A percentile compares a stretch with the other conserved stretches of the same genome.
Evolutionary conservation across 2,797 vertebrate species (phyloP).

Genomic region (Amniataba percoides): DNA sequence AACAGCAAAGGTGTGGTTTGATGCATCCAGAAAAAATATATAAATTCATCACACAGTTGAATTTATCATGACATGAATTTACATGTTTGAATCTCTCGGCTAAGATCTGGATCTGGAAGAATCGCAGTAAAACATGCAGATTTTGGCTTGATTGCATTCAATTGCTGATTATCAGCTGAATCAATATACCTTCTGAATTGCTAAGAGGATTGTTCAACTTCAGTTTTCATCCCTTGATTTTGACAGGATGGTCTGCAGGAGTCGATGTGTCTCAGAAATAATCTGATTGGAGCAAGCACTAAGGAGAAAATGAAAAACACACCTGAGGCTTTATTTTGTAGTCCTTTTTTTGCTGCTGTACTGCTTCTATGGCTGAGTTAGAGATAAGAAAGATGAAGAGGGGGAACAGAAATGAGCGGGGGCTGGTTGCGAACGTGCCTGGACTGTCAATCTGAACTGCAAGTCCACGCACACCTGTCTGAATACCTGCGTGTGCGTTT

Average conservation of each 20-base stretch:
- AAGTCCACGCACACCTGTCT: slow-evolving; percentile 5
- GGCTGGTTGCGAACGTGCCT: slow-evolving; percentile 23
- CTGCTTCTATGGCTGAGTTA: slow-evolving; percentile 12
- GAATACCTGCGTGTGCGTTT: slow-evolving; percentile 20
- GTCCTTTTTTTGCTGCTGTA: slow-evolving; percentile 18
- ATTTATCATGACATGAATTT: background rate
- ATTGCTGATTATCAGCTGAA: slow-evolving; percentile 22
- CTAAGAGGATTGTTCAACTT: slow-evolving; percentile 7
- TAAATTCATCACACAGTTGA: background rate
- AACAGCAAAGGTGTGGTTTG: background rate
- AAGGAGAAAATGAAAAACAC: slow-evolving; percentile 60
- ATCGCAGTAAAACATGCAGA: background rate
- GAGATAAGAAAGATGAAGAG: slow-evolving; percentile 44
- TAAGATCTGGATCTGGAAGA: background rate
- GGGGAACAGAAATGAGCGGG: slow-evolving; percentile 19
- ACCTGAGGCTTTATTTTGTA: slow-evolving; percentile 28
- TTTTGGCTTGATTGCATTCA: slow-evolving; percentile 23
- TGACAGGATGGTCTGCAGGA: slow-evolving; percentile 35
- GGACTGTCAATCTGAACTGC: background rate
- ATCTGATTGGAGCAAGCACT: slow-evolving; percentile 48
- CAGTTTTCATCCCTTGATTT: slow-evolving; percentile 41
- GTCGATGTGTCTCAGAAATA: slow-evolving; percentile 52
- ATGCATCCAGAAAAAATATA: background rate
- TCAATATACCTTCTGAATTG: slow-evolving; percentile 24
- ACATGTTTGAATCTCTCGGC: background rate